Evolutionary conservation across 2,888 invertebrate genomes (phyloP).

Genomic region (Rhogogaster chlorosoma): DNA sequence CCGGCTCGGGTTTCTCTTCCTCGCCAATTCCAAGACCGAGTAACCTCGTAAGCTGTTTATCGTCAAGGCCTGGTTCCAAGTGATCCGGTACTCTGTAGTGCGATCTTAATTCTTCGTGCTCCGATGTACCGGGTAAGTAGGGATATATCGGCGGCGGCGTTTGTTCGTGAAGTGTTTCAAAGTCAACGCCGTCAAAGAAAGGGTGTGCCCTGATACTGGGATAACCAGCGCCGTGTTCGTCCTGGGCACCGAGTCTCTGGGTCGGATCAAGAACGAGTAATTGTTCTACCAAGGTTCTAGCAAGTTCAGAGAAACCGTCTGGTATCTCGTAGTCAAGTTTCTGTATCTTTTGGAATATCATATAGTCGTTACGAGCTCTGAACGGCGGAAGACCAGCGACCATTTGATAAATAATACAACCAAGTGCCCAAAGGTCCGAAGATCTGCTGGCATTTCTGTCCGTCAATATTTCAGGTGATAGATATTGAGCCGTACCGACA

Average conservation of each 20-base stretch:
- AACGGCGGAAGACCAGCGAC: constrained; percentile 96
- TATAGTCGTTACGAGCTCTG: constrained; percentile 94
- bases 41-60: constrained; percentile 88
- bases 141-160: constrained; percentile 91
- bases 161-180: constrained; percentile 87
- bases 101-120: constrained; percentile 84
- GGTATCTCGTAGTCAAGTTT: constrained; percentile 95
- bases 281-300: constrained; percentile 93
- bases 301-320: constrained; percentile 91
- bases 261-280: constrained; percentile 90
- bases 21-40: constrained; percentile 85
- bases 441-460: constrained; percentile 87
- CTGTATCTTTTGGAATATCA: constrained; percentile 97
- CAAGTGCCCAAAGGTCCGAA: constrained; percentile 98
- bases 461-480: constrained; percentile 96
- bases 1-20: constrained; percentile 60
- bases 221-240: constrained; percentile 85
- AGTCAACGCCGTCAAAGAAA: constrained; percentile 92
- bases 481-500: constrained; percentile 99
- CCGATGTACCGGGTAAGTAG: constrained; percentile 87
- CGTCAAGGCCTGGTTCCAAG: constrained; percentile 93
- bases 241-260: constrained; percentile 90
- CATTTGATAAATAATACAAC: constrained; percentile 98
- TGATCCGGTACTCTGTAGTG: constrained; percentile 87
- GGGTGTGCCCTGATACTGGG: constrained; percentile 91